These are phyloP conservation scores for Nomada hirtipes DNA, from an alignment of 2,888 invertebrate genomes.

Conservation along the genomic window DNA sequence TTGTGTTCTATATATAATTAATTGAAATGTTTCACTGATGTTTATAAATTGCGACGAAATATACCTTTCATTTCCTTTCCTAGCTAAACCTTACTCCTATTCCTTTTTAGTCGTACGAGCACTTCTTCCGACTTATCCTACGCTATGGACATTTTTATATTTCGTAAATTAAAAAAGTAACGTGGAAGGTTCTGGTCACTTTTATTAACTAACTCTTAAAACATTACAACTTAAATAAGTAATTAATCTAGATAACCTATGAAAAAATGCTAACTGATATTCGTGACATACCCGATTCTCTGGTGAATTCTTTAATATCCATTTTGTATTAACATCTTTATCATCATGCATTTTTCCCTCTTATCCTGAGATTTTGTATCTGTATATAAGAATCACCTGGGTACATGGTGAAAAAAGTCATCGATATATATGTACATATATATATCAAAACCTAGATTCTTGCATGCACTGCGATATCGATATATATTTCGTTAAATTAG, in stretches of 20 bases:
- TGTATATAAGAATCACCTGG: slow-evolving; percentile 65
- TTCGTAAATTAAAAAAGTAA: slow-evolving; percentile 76
- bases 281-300: slow-evolving; percentile 52
- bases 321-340: slow-evolving; percentile 37
- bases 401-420: slow-evolving; percentile 56
- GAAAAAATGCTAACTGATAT: slow-evolving; percentile 75
- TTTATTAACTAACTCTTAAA: slow-evolving; percentile 83
- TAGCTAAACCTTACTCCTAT: slow-evolving; percentile 50
- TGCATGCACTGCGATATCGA: slow-evolving; percentile 63
- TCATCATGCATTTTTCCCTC: slow-evolving; percentile 29
- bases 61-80: slow-evolving; percentile 38
- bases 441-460: slow-evolving; percentile 72
- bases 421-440: slow-evolving; percentile 25
- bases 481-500: slow-evolving; percentile 44
- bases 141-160: slow-evolving; percentile 53
- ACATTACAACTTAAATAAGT: slow-evolving; percentile 82
- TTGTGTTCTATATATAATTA: slow-evolving; percentile 55
- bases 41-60: slow-evolving; percentile 41
- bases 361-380: slow-evolving; percentile 46
- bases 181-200: slow-evolving; percentile 81
- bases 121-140: slow-evolving; percentile 61
- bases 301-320: slow-evolving; percentile 30
- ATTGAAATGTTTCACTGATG: slow-evolving; percentile 39
- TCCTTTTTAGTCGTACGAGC: slow-evolving; percentile 44
- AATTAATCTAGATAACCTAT: slow-evolving; percentile 79